A percentile compares a stretch with the other conserved stretches of the same genome.
Evolutionary conservation across 2,797 vertebrate genomes (phyloP).

Genomic region (Anguilla obscura): DNA sequence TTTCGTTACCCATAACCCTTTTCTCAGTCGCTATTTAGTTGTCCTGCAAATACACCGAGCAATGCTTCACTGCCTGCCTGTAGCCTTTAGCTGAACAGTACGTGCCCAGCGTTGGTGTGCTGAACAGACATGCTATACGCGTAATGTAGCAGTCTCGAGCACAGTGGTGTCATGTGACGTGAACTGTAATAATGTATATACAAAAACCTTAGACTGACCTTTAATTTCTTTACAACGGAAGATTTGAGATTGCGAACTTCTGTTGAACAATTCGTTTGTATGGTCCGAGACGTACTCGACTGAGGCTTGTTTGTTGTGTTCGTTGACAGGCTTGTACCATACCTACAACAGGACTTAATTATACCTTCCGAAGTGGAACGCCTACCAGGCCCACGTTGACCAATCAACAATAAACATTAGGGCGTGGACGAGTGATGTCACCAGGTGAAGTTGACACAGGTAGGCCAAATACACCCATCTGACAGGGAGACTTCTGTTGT

Average conservation of each 20-base stretch:
- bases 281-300: neutral
- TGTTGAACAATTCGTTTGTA: neutral
- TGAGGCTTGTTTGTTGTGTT: neutral
- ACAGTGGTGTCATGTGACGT: neutral
- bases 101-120: neutral
- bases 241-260: neutral
- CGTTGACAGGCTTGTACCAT: neutral
- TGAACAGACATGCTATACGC: neutral
- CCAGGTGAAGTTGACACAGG: neutral
- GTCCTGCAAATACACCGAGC: neutral
- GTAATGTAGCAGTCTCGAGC: neutral
- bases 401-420: neutral
- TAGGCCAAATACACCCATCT: constrained; percentile 10
- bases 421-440: neutral
- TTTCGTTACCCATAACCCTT: neutral
- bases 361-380: neutral
- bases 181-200: neutral
- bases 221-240: neutral
- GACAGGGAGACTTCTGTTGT: neutral
- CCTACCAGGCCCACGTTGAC: neutral
- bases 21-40: neutral
- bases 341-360: neutral
- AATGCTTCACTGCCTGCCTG: neutral
- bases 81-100: neutral
- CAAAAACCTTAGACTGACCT: neutral